Evolutionary conservation across 2,888 invertebrate species (phyloP).

Genomic region (Bombyx huttoni): DNA sequence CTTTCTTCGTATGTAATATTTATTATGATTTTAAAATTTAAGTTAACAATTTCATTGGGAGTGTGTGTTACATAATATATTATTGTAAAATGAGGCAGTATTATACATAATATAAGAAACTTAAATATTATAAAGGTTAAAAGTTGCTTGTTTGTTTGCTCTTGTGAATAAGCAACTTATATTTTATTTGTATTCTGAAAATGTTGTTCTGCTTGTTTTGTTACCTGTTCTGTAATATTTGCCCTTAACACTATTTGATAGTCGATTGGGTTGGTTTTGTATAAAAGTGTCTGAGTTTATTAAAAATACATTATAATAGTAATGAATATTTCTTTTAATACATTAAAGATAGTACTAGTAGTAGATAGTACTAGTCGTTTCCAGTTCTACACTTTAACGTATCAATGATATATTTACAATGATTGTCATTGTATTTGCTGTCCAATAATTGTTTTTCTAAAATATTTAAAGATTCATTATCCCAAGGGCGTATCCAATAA

Average conservation of each 20-base stretch:
- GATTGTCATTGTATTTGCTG: slow-evolving; percentile 37
- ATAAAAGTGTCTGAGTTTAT: slow-evolving; percentile 30
- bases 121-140: slow-evolving; percentile 1
- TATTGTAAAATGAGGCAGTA: slow-evolving; percentile 9
- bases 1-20: neutral
- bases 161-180: neutral
- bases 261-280: slow-evolving; percentile 11
- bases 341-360: slow-evolving; percentile 4
- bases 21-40: neutral
- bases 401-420: slow-evolving; percentile 51
- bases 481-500: slow-evolving; percentile 64
- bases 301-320: slow-evolving; percentile 27
- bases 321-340: slow-evolving; percentile 10
- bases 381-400: slow-evolving; percentile 43
- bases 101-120: slow-evolving; percentile 9
- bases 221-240: slow-evolving; percentile 1
- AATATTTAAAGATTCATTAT: slow-evolving; percentile 45
- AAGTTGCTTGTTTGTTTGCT: neutral
- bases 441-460: slow-evolving; percentile 48
- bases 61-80: neutral
- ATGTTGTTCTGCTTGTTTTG: slow-evolving; percentile 3
- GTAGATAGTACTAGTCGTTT: slow-evolving; percentile 12
- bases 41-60: neutral
- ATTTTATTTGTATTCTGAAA: neutral
- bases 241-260: slow-evolving; percentile 10